These are phyloP conservation scores for Camponotus pennsylvanicus DNA, from an alignment of 1,140 invertebrate species.

Conservation along the genomic window DNA sequence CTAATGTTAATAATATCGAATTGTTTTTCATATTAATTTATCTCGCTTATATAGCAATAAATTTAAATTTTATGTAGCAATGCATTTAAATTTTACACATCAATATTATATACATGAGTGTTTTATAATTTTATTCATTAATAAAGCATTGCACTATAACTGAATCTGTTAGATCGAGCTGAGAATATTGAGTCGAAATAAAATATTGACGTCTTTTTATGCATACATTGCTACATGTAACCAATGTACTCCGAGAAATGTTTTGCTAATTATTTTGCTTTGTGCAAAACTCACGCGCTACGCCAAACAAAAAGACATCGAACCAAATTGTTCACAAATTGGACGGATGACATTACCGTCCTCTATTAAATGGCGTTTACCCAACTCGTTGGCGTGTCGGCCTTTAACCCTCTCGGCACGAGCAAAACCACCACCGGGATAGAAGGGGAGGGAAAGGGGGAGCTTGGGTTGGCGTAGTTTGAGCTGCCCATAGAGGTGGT, in stretches of 20 bases:
- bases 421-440: conserved; percentile 75
- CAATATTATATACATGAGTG: neutral
- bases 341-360: conserved; percentile 67
- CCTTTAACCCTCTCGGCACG: conserved; percentile 73
- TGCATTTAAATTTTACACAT: neutral
- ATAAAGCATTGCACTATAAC: neutral
- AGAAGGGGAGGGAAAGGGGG: neutral
- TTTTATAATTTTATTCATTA: neutral
- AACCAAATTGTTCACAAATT: conserved; percentile 57
- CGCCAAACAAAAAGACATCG: conserved; percentile 60
- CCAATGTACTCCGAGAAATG: conserved; percentile 21
- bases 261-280: conserved; percentile 51
- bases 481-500: conserved; percentile 74
- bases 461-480: conserved; percentile 70
- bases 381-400: conserved; percentile 73
- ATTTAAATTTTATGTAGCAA: neutral
- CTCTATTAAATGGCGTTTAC: conserved; percentile 80
- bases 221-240: neutral
- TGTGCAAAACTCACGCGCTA: conserved; percentile 31
- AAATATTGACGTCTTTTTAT: conserved; percentile 16
- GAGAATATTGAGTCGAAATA: neutral
- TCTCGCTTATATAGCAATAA: neutral
- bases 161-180: neutral
- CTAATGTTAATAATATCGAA: neutral
- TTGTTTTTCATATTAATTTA: neutral